These are phyloP conservation scores for Tragelaphus scriptus DNA, from an alignment of 2,113 vertebrate genomes.

Conservation along the genomic window DNA sequence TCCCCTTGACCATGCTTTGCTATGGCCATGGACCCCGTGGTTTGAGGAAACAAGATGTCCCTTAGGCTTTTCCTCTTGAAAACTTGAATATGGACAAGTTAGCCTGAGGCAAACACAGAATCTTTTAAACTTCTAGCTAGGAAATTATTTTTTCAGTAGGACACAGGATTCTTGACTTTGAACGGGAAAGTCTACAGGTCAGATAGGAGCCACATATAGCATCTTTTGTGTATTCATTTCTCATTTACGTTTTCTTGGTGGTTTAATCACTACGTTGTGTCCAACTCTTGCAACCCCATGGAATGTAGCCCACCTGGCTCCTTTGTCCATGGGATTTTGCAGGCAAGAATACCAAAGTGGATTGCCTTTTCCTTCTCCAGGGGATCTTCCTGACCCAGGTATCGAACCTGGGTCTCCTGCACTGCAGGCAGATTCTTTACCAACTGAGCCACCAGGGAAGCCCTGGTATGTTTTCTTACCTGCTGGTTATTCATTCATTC, in stretches of 20 bases:
- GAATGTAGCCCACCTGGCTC: background rate
- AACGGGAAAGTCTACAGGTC: background rate
- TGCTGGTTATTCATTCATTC: background rate
- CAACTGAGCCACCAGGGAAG: background rate
- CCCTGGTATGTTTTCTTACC: background rate
- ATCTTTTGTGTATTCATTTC: background rate
- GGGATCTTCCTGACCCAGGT: background rate
- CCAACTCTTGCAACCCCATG: accelerated
- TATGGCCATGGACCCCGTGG: too few species aligned
- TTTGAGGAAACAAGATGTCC: background rate
- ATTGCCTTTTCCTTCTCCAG: background rate
- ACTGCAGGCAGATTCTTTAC: background rate
- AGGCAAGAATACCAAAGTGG: background rate
- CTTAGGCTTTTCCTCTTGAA: constrained; percentile 14
- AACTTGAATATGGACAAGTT: background rate
- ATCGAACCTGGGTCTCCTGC: background rate
- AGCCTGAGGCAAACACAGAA: background rate
- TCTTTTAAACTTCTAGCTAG: background rate
- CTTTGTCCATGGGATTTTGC: background rate
- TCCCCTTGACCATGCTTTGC: background rate
- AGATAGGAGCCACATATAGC: background rate
- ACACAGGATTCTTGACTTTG: background rate
- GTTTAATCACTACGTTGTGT: background rate
- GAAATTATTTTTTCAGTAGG: background rate
- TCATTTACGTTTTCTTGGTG: background rate